These are phyloP conservation scores for Henricia sp. DNA, from an alignment of 53 echinoderm and acorn worm species.

Conservation along the genomic window DNA sequence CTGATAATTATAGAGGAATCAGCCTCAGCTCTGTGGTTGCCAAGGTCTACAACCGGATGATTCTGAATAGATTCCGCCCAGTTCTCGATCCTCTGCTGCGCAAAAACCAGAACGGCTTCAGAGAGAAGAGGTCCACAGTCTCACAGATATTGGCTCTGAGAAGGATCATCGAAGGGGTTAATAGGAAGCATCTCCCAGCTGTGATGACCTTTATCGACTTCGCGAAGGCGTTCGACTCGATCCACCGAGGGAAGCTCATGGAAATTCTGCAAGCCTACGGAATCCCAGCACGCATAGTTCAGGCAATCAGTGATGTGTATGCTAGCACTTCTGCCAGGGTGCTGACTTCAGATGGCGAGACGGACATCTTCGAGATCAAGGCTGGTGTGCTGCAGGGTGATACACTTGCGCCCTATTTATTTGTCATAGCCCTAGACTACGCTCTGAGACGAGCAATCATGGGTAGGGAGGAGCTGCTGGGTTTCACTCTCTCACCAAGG, in stretches of 20 bases:
- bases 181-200: slow-evolving; percentile 10
- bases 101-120: slow-evolving; percentile 41
- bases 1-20: slow-evolving; percentile 39
- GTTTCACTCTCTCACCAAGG: slow-evolving; percentile 12
- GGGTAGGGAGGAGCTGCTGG: slow-evolving; percentile 25
- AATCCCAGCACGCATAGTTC: slow-evolving; percentile 34
- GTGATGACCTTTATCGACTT: slow-evolving; percentile 47
- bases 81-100: slow-evolving; percentile 24
- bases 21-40: slow-evolving; percentile 55
- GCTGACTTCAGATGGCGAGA: slow-evolving; percentile 41
- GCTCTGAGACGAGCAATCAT: slow-evolving; percentile 38
- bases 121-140: slow-evolving; percentile 37
- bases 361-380: slow-evolving; percentile 19
- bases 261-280: slow-evolving; percentile 50
- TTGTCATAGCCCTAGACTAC: slow-evolving; percentile 36
- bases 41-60: slow-evolving; percentile 56
- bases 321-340: slow-evolving; percentile 50
- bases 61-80: slow-evolving; percentile 51
- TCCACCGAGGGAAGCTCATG: slow-evolving; percentile 32
- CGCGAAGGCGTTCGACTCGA: slow-evolving; percentile 41
- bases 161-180: slow-evolving; percentile 55
- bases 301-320: slow-evolving; percentile 36
- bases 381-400: slow-evolving; percentile 51
- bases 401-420: slow-evolving; percentile 55
- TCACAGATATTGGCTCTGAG: slow-evolving; percentile 26